A percentile compares a stretch with the other conserved stretches of the same genome.
These are phyloP conservation scores for Macrosteles quadrilineatus DNA, from an alignment of 1,140 invertebrate genomes.

Conservation along the genomic window DNA sequence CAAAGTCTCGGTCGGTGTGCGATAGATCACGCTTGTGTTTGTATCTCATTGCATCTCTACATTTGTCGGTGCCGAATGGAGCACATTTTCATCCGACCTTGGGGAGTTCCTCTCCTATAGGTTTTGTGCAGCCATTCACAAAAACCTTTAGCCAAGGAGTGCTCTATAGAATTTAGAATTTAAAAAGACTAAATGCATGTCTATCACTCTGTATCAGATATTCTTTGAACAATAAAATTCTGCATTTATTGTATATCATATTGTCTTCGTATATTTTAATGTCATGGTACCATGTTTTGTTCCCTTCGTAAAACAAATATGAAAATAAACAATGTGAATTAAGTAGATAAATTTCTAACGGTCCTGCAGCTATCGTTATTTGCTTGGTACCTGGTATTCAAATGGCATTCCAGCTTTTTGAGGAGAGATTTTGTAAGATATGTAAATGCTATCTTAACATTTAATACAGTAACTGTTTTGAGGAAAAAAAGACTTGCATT, in stretches of 20 bases:
- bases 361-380: background rate
- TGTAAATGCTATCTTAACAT: no score
- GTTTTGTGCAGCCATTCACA: constrained; percentile 56
- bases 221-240: constrained; percentile 28
- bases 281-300: constrained; percentile 7
- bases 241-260: constrained; percentile 6
- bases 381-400: background rate
- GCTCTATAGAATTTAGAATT: background rate
- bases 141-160: constrained; percentile 46
- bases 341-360: background rate
- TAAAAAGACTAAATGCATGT: background rate
- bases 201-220: constrained; percentile 38
- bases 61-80: constrained; percentile 3
- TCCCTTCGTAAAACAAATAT: constrained; percentile 3
- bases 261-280: constrained; percentile 11
- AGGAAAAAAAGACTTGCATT: no score
- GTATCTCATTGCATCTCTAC: constrained; percentile 15
- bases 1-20: constrained; percentile 27
- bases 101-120: constrained; percentile 38
- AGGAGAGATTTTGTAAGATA: no score
- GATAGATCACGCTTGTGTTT: constrained; percentile 32
- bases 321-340: background rate
- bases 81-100: constrained; percentile 35
- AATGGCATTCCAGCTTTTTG: no score
- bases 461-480: no score